Base-by-base conservation (phyloP, 2,888 invertebrate genomes). In the Leptinotarsa haldemani region DNA sequence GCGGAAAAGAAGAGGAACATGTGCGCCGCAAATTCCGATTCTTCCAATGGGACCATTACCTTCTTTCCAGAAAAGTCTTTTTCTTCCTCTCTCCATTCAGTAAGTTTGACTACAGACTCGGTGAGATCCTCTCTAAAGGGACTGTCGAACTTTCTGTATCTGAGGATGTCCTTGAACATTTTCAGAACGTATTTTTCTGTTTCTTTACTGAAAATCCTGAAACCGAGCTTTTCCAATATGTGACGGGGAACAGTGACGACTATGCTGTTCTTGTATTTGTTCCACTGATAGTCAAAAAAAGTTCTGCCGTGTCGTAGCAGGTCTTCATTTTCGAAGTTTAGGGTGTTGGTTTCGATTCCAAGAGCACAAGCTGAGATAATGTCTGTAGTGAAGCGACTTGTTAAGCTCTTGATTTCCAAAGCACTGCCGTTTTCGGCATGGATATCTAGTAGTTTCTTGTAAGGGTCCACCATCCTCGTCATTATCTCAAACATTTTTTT, bases 341-440 rank as follows among this genome's bases (percentile, higher is more conserved):
- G 88, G 18, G 90, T 89, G 77, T 91, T 89, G 76, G 89, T 89
- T 75, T 91, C 90, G 13, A 92, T 86, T 20, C 91, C 92, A 80
- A 92, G 91, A 16, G 90, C 91, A 70, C 90, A 89, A 47, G 89
- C 89, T 0, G 89, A 90, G 30, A 91, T 90, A 3, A 91, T 89
- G 79, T 91, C 91, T 86, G 90, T 90, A 0, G 90, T 88, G 78
- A 89, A 91, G 76, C 88, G 68, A 61, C 65, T 52, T 3, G 72
- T 16, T n/a, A 76, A 63, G 18, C 50, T 69, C 30, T 78, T 78
- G 53, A 78, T 76, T 5, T 78, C 71, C 4, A 76, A 12, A 22
- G 75, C 46, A 58, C 67, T 65, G 4, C 47, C 63, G 15, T 46
- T 71, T 46, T 71, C 65, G 3, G 74, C 74, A 46, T 69, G 72